Evolutionary conservation across 2,888 invertebrate genomes (phyloP).

Genomic region (Patella caerulea): DNA sequence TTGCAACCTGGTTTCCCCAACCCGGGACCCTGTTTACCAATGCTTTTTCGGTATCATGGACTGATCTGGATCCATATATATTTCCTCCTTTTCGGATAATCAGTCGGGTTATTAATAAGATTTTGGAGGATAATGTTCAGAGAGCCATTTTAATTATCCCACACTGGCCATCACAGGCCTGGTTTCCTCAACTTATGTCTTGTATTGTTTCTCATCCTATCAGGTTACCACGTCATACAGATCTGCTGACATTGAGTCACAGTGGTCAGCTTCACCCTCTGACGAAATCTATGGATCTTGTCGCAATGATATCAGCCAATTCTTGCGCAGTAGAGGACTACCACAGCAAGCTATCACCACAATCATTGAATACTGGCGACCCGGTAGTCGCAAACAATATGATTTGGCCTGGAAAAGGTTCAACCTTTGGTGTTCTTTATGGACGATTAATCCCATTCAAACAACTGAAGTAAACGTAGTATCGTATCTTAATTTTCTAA

Average conservation of each 20-base stretch:
- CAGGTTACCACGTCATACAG: constrained; percentile 30
- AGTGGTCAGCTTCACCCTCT: constrained; percentile 11
- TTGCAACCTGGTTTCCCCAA: constrained; percentile 36
- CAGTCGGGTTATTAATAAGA: constrained; percentile 27
- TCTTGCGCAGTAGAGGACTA: constrained; percentile 22
- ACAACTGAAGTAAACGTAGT: too few relatives aligned
- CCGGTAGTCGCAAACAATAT: neutral
- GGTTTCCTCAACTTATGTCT: constrained; percentile 30
- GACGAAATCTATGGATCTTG: constrained; percentile 8
- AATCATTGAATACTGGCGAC: constrained; percentile 25
- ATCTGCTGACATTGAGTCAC: constrained; percentile 19
- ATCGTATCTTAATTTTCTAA: too few relatives aligned
- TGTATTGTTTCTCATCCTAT: constrained; percentile 25
- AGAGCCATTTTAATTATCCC: constrained; percentile 31
- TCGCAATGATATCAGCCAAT: constrained; percentile 31
- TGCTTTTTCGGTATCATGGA: constrained; percentile 37
- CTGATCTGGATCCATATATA: constrained; percentile 22
- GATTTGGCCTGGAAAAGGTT: neutral
- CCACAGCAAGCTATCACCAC: constrained; percentile 3
- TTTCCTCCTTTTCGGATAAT: constrained; percentile 40
- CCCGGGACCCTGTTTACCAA: constrained; percentile 20
- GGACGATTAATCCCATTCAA: neutral
- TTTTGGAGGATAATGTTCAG: constrained; percentile 30
- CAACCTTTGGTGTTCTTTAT: neutral
- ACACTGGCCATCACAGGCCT: constrained; percentile 33